Conservation (phyloP, 2,113 vertebrate genomes). For the Ceratotherium simum region DNA sequence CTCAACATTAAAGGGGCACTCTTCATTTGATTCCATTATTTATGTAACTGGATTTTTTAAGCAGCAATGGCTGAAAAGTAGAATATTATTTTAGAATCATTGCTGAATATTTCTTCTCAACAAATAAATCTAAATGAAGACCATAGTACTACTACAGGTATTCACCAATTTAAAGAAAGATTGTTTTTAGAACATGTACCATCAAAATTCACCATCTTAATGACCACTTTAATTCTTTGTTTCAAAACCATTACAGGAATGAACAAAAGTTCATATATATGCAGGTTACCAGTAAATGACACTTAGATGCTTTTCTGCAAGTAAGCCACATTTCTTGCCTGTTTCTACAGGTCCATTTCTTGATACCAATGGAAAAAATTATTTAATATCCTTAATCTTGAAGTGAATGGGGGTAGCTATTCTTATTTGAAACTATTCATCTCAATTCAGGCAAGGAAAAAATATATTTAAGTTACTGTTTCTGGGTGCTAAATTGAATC, state of each 20-base stretch:
- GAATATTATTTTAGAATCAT: conserved; percentile 12
- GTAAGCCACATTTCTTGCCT: conserved; percentile 70
- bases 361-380: conserved; percentile 86
- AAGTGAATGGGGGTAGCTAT: conserved; percentile 37
- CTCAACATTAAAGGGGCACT: not conserved
- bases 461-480: conserved; percentile 89
- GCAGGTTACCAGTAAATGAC: not conserved
- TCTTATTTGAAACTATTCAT: conserved; percentile 90
- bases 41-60: not conserved
- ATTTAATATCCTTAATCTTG: conserved; percentile 91
- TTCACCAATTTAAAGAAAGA: conserved; percentile 43
- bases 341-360: conserved; percentile 85
- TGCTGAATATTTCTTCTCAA: conserved; percentile 34
- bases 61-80: not conserved
- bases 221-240: not conserved
- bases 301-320: conserved; percentile 73
- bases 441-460: conserved; percentile 85
- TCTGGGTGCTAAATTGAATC: conserved; percentile 96
- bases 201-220: conserved; percentile 26
- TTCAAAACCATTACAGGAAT: conserved; percentile 12
- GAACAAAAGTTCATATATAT: not conserved
- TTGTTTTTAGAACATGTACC: not conserved
- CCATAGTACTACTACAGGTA: not conserved
- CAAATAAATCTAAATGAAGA: conserved; percentile 48
- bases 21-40: conserved; percentile 7